A percentile compares a stretch with the other conserved stretches of the same genome.
phyloP scores from a whole-genome alignment of 2,797 vertebrate species.

The Dermochelys coriacea region DNA sequence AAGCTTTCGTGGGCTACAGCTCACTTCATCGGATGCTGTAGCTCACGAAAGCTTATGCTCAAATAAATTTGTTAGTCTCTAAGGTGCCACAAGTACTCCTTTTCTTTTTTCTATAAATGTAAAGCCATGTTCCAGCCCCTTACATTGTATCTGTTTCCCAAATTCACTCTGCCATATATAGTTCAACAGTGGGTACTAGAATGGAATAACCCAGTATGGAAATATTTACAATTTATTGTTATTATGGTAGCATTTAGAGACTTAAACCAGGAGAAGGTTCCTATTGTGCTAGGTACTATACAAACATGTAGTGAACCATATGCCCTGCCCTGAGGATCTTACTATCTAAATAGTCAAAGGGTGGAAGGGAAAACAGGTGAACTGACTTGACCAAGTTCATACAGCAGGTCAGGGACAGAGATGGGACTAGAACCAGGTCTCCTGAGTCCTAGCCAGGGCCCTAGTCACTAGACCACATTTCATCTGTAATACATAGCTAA shows the following conservation, averaged over 20 bases:
- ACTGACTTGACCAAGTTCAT: fast-evolving
- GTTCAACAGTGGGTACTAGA: background rate
- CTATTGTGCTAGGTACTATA: background rate
- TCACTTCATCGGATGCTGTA: too few species aligned
- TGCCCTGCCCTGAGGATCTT: background rate
- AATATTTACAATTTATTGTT: background rate
- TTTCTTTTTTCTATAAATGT: background rate
- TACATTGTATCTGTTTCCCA: background rate
- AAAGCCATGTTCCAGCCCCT: slow-evolving; percentile 4
- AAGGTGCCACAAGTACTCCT: too few species aligned
- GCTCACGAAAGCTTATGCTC: too few species aligned
- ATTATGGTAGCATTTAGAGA: fast-evolving
- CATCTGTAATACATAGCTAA: background rate
- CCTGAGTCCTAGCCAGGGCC: fast-evolving
- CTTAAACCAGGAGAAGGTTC: background rate
- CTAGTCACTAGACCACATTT: fast-evolving
- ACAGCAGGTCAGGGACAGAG: background rate
- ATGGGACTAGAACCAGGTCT: background rate
- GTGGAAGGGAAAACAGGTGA: background rate
- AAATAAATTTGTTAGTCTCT: too few species aligned
- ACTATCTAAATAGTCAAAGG: fast-evolving
- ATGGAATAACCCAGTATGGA: background rate
- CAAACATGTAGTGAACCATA: fast-evolving
- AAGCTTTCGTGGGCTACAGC: too few species aligned
- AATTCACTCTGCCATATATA: slow-evolving; percentile 16